These are phyloP conservation scores for Shargacucullia verbasci DNA, from an alignment of 2,888 invertebrate genomes.

Conservation along the genomic window DNA sequence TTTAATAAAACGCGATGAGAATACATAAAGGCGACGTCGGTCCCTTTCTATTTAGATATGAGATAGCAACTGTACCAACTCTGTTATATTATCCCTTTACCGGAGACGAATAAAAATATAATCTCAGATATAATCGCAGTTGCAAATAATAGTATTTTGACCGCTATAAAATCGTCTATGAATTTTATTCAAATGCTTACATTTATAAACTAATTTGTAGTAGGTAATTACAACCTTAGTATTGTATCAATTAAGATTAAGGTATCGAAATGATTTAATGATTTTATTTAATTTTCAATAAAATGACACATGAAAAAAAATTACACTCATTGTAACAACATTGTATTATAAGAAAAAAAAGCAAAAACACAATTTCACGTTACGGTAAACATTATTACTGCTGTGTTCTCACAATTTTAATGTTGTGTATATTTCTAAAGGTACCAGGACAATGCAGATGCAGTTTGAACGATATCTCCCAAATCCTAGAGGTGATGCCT, in stretches of 20 bases:
- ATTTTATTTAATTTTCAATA: too few relatives aligned
- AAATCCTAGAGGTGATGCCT: slow-evolving; percentile 90
- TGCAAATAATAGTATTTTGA: neutral
- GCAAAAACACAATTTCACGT: too few relatives aligned
- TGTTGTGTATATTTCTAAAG: slow-evolving; percentile 63
- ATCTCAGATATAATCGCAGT: neutral
- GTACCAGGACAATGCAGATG: slow-evolving; percentile 91
- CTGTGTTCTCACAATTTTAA: slow-evolving; percentile 11
- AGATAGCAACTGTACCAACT: slow-evolving; percentile 17
- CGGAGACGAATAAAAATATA: slow-evolving; percentile 7
- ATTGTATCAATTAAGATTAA: too few relatives aligned
- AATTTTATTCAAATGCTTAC: too few relatives aligned
- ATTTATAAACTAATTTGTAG: too few relatives aligned
- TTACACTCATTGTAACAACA: too few relatives aligned
- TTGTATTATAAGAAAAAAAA: too few relatives aligned
- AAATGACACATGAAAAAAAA: too few relatives aligned
- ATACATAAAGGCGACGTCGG: slow-evolving; percentile 31
- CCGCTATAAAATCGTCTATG: slow-evolving; percentile 5
- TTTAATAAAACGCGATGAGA: slow-evolving; percentile 25
- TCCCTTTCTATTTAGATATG: slow-evolving; percentile 30
- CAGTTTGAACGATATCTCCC: slow-evolving; percentile 91
- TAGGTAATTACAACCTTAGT: too few relatives aligned
- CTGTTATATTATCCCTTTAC: slow-evolving; percentile 26
- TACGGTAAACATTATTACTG: too few relatives aligned
- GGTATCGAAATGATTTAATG: too few relatives aligned